These are phyloP conservation scores for Eueremaeus valkanovi DNA, from an alignment of 2,888 invertebrate species.

Conservation along the genomic window DNA sequence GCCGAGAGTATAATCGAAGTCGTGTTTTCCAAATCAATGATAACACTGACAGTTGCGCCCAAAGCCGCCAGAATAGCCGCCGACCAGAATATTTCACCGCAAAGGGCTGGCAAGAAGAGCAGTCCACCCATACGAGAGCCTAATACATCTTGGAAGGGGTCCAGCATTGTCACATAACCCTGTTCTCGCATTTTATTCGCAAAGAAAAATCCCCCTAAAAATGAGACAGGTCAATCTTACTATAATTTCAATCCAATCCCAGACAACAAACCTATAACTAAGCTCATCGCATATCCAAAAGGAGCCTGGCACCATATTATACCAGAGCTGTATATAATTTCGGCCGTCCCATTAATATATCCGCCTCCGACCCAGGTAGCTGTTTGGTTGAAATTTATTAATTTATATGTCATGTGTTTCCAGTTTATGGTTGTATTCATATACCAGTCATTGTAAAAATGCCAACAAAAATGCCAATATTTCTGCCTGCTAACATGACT, in stretches of 20 bases:
- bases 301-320: constrained; percentile 98
- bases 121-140: constrained; percentile 97
- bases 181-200: constrained; percentile 96
- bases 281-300: constrained; percentile 94
- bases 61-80: constrained; percentile 94
- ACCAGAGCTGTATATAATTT: constrained; percentile 87
- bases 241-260: too few relatives aligned
- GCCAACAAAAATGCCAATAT: constrained; percentile 89
- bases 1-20: constrained; percentile 92
- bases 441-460: constrained; percentile 98
- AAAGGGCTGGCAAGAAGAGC: constrained; percentile 89
- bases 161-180: constrained; percentile 97
- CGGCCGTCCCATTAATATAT: constrained; percentile 98
- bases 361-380: constrained; percentile 99
- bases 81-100: constrained; percentile 98
- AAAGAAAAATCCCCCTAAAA: constrained; percentile 88
- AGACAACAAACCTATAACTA: constrained; percentile 78
- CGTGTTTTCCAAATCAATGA: constrained; percentile 89
- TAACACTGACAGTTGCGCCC: constrained; percentile 92
- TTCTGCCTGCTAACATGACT: constrained; percentile 96
- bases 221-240: not conserved
- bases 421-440: too few relatives aligned
- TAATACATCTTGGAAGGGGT: constrained; percentile 93
- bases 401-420: not conserved
- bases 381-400: constrained; percentile 52